Evolutionary conservation across 2,888 invertebrate genomes (phyloP).

Genomic region (Patella caerulea): DNA sequence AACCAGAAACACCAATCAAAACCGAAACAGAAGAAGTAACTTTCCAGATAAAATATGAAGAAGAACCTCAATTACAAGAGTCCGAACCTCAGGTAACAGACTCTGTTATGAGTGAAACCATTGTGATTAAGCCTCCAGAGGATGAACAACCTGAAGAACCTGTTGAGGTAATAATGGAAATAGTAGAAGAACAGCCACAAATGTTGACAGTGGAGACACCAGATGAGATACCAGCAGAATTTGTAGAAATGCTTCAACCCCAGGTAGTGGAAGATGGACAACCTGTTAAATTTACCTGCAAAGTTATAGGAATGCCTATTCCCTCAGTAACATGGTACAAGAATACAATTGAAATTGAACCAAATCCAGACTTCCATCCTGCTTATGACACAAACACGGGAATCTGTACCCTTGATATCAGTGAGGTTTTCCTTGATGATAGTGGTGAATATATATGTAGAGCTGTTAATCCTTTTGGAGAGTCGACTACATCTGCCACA

Average conservation of each 20-base stretch:
- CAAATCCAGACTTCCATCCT: conserved; percentile 58
- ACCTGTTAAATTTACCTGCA: conserved; percentile 57
- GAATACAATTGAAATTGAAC: conserved; percentile 52
- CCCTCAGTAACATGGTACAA: conserved; percentile 66
- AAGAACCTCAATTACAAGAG: neutral
- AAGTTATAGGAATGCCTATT: conserved; percentile 59
- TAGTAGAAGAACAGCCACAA: conserved; percentile 44
- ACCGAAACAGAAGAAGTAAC: conserved; percentile 3
- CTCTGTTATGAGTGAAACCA: conserved; percentile 30
- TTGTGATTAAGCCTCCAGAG: conserved; percentile 31
- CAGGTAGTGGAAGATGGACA: conserved; percentile 64
- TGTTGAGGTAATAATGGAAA: conserved; percentile 28
- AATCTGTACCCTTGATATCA: conserved; percentile 85
- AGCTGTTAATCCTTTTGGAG: conserved; percentile 94
- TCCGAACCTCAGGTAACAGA: neutral
- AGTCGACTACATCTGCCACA: conserved; percentile 84
- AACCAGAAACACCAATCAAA: conserved; percentile 14
- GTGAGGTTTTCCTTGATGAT: conserved; percentile 97
- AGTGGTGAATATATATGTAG: conserved; percentile 96
- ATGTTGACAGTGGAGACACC: conserved; percentile 44
- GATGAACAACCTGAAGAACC: conserved; percentile 44
- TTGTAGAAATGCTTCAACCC: conserved; percentile 64
- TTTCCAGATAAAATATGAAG: neutral
- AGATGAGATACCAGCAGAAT: conserved; percentile 62
- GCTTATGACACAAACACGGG: conserved; percentile 64